Base-by-base conservation (phyloP, 2,888 invertebrate species). In the Himalopsyche tibetana region DNA sequence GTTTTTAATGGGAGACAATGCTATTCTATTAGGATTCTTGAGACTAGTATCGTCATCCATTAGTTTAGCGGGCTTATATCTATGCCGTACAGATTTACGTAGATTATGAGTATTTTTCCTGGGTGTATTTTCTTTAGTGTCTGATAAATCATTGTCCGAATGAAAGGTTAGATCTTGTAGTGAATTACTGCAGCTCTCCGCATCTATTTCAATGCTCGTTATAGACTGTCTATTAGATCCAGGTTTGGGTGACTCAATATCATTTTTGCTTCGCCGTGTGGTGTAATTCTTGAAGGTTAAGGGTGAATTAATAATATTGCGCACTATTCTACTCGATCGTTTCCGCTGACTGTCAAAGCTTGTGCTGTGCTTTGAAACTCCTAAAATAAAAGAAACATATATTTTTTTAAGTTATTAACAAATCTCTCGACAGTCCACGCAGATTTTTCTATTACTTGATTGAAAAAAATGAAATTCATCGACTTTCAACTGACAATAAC, bases 181-280 rank as follows among this genome's bases (percentile, higher is more conserved):
- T 5, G 93, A 93, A 89, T 93, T 93, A 89, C 93, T 93, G 89
- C 93, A 93, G 89, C 93, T 93, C 88, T 93, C 93, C 3, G 93
- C 92, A 89, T 93, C 93, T 19, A 63, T 19, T 63, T 63, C 63
- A 63, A 63, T 63, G 28, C 63, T 63, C 4, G 63, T 8, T 92
- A 36, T n/a, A 8, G 80, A 42, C 38, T 28, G 82, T 82, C 55
- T 12, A 40, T 82, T 40, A 92, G 93, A 63, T 92, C 91, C 89
- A 5, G 28, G 92, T 89, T 86, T 91, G 92, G 28, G 93, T 88
- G 85, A 63, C 9, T 56, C 91, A 90, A 0, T 91, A 91, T 15
- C 51, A 51, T 51, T 51, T 51, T 85, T 92, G 91, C 51, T 91
- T 90, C 1, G 92, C 92, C 87, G 92, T 92, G 89, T 92, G n/a